Evolutionary conservation across 2,113 vertebrate genomes (phyloP).

Genomic region (Gopherus evgoodei): DNA sequence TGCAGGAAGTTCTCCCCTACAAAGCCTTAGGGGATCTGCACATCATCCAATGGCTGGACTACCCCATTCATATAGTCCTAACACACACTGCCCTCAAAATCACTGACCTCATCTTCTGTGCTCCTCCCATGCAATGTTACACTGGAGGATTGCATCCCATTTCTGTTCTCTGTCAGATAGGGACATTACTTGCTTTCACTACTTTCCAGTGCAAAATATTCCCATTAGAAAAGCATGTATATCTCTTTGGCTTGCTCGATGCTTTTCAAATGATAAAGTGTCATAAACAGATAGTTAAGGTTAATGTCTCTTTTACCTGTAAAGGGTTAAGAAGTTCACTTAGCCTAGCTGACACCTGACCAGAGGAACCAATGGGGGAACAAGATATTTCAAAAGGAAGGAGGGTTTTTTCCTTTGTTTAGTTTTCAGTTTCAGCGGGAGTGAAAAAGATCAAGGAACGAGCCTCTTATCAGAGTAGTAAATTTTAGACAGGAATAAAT

Average conservation of each 20-base stretch:
- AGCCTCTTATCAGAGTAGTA: too few relatives aligned
- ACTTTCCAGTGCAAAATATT: background rate
- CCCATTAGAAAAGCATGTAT: background rate
- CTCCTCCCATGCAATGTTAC: background rate
- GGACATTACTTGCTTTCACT: background rate
- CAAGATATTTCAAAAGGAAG: too few relatives aligned
- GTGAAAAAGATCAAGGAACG: too few relatives aligned
- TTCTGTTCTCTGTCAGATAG: background rate
- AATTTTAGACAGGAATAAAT: too few relatives aligned
- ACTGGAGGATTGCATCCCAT: background rate
- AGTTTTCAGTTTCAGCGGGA: too few relatives aligned
- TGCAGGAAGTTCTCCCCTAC: background rate
- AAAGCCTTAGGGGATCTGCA: background rate
- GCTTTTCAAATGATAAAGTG: background rate
- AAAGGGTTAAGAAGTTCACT: too few relatives aligned
- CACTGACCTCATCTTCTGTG: background rate
- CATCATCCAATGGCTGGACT: background rate
- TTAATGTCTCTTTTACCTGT: too few relatives aligned
- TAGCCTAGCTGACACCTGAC: too few relatives aligned
- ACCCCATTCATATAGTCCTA: background rate
- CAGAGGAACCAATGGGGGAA: too few relatives aligned
- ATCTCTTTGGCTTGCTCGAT: background rate
- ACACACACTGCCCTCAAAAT: background rate
- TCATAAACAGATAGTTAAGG: too few relatives aligned
- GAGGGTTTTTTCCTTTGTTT: too few relatives aligned